Base-by-base conservation (phyloP, 2,113 vertebrate species). In the Semnornis frantzii region DNA sequence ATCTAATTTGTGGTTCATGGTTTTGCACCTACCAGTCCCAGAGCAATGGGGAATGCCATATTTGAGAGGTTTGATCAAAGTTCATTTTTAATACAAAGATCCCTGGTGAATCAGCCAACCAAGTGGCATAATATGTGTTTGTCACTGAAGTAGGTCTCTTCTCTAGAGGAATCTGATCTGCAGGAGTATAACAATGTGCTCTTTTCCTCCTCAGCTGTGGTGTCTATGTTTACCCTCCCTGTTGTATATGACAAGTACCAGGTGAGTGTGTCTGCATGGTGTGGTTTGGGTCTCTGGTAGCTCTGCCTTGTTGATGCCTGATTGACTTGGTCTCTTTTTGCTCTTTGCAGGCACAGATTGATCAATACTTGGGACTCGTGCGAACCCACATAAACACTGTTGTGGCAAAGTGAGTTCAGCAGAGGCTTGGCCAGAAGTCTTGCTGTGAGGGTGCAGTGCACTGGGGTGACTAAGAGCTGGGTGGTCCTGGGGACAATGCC, bases 221-320 rank as follows among this genome's bases (percentile, higher is more conserved):
- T 99, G 93, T 99, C 99, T 81, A 99, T 99, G 99, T 99, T 99
- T 98, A 98, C 98, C 91, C 98, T 99, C 97, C 99, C 99, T 2
- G 98, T 99, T 95, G 99, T 99, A 96, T 99, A 99, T 79, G 99
- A 99, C 97, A 99, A 99, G 97, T 98, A 99, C 96, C 99, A 99
- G 99, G 99, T 99, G 98, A 89, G 98, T 95, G 65, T 85, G 48
- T 6, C 55, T 10, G 9, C 25, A 10, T 1, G 8, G 3, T 21
- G 48, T 25, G 1, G 10, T 42, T 60, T 21, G 12, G 71, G 30
- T 87, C 89, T 60, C 62, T 63, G 50, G 24, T 73, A 37, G 1
- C 37, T 64, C 64, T 87, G 31, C 39, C 34, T 65, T 62, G 9
- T 58, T 42, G 31, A 15, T 31, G 15, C 39, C 73, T 54, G 89